phyloP scores from a whole-genome alignment of 2,797 vertebrate species.

The Eulemur mongoz region DNA sequence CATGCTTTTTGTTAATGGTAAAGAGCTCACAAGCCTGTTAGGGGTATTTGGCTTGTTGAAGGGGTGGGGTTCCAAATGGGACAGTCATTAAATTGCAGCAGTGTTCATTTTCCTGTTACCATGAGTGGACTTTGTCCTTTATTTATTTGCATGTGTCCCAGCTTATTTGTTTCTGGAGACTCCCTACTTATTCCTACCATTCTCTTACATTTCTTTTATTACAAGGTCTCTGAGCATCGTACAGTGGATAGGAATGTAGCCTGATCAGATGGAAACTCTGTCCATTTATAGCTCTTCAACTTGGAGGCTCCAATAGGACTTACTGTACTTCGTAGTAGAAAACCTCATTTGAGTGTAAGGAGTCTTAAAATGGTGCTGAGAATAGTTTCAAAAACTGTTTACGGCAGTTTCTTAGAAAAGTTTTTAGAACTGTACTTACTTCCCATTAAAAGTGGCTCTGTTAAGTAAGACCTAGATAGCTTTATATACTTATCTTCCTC shows the following conservation, averaged over 20 bases:
- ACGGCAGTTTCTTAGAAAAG: conserved; percentile 5
- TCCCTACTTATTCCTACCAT: conserved; percentile 79
- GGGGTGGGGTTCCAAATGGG: not conserved
- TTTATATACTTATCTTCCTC: not conserved
- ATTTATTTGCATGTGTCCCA: conserved; percentile 82
- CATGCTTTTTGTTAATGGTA: not conserved
- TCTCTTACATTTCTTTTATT: conserved; percentile 87
- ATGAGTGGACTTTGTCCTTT: conserved; percentile 84
- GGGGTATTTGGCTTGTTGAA: not conserved
- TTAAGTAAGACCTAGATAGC: not conserved
- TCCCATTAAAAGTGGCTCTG: not conserved
- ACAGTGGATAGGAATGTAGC: conserved; percentile 79
- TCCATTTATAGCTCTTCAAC: conserved; percentile 48
- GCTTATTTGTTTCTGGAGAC: conserved; percentile 83
- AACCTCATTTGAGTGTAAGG: not conserved
- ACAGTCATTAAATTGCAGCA: conserved; percentile 80
- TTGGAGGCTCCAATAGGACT: conserved; percentile 50
- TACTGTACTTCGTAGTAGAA: not conserved
- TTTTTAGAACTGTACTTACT: not conserved
- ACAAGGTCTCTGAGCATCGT: conserved; percentile 84
- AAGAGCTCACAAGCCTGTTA: not conserved
- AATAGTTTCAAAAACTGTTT: not conserved
- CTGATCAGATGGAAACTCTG: not conserved
- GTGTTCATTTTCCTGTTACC: conserved; percentile 78
- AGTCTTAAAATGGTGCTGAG: not conserved